phyloP scores from a whole-genome alignment of 2,888 invertebrate genomes.

The Panorpa germanica region DNA sequence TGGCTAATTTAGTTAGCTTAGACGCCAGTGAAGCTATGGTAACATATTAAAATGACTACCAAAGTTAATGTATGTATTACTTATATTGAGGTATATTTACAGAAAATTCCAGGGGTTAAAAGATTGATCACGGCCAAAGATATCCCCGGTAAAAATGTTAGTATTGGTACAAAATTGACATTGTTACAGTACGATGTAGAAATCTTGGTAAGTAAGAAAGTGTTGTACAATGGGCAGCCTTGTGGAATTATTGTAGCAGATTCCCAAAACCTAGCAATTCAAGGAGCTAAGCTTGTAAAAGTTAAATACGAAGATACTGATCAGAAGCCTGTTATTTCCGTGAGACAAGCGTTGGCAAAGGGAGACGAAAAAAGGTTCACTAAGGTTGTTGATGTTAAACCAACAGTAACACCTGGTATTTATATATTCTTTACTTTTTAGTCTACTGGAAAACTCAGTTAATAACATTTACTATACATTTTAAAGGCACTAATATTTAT shows the following conservation, averaged over 20 bases:
- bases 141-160: slow-evolving; percentile 45
- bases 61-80: not conserved
- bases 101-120: slow-evolving; percentile 42
- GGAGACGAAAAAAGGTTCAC: too few species aligned
- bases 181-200: slow-evolving; percentile 20
- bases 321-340: too few species aligned
- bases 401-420: too few species aligned
- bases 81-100: slow-evolving; percentile 13
- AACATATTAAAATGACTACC: slow-evolving; percentile 15
- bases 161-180: slow-evolving; percentile 17
- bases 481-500: slow-evolving; percentile 14
- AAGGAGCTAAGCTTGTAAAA: slow-evolving; percentile 33
- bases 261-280: slow-evolving; percentile 33
- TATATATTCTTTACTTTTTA: too few species aligned
- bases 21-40: slow-evolving; percentile 41
- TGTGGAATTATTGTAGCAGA: slow-evolving; percentile 54
- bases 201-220: slow-evolving; percentile 17
- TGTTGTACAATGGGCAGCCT: slow-evolving; percentile 52
- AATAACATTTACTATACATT: not conserved
- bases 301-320: slow-evolving; percentile 29
- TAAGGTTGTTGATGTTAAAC: too few species aligned
- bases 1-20: slow-evolving; percentile 34
- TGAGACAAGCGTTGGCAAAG: too few species aligned
- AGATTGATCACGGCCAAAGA: slow-evolving; percentile 43
- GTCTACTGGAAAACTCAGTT: slow-evolving; percentile 8